Evolutionary conservation across 2,888 invertebrate genomes (phyloP), one percentile per base, ranked within the genome.

Genomic region (Eilema depressum): DNA sequence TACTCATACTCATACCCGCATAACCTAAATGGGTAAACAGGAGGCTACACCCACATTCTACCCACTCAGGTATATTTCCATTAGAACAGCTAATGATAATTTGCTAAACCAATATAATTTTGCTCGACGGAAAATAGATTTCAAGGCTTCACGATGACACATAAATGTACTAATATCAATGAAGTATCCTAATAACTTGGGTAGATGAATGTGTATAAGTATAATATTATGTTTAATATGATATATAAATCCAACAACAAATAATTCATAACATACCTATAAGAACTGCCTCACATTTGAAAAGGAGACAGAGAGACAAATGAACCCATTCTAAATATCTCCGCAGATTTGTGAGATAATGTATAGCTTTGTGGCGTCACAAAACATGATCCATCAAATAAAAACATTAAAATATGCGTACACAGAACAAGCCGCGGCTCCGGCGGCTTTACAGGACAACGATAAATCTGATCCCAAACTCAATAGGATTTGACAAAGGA

Each of bases 391-490:
- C 56, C 33, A 26, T 64, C 61, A 56, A 65, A 66, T 66, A 41
- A 69, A 72, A 68, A 76, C 69, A 70, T 79, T 76, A 74, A 74
- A 76, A 53, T 68, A 65, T 71, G 60, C 66, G 62, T 53, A 20
- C 53, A 30, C 62, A 47, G 56, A 26, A 79, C 79, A 76, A 79
- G 69, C 74, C 71, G 69, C 66, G 68, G 75, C 75, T 71, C 61
- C 60, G 53, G 64, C 28, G 69, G 80, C 70, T 81, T 81, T 71
- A 37, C 26, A 69, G 68, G 66, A 75, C 71, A 72, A 68, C 67
- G 73, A 82, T 82, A 80, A 75, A 75, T 75, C 63, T 71, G 75
- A 80, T 77, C 71, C 69, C 47, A 10, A 74, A 71, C 63, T 68
- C 73, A 71, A 66, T 73, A 68, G 63, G 67, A 75, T 70, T 69